Evolutionary conservation across 2,113 vertebrate species (phyloP).

Genomic region (Tautogolabrus adspersus): DNA sequence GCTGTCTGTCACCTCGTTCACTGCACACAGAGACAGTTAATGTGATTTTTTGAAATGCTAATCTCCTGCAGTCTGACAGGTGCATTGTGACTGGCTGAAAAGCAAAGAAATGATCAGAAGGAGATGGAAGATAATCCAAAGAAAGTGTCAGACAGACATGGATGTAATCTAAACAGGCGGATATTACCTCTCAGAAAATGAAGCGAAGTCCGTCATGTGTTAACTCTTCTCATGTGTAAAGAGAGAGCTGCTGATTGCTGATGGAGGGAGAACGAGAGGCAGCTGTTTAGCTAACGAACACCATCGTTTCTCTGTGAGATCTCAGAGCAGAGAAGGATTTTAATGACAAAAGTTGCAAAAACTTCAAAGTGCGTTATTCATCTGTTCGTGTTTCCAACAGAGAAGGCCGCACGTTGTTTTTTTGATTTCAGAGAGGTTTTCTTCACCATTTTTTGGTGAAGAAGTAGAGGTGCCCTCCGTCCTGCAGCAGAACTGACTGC

Average conservation of each 20-base stretch:
- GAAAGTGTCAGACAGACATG: constrained; percentile 3
- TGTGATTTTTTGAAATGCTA: constrained; percentile 16
- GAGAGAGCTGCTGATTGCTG: constrained; percentile 3
- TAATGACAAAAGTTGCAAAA: constrained; percentile 58
- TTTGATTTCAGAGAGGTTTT: constrained; percentile 15
- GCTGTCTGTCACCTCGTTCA: constrained; percentile 45
- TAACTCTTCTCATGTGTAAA: constrained; percentile 1
- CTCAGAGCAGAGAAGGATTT: constrained; percentile 47
- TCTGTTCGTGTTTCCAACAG: not conserved
- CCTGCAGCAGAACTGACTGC: constrained; percentile 5
- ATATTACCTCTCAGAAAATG: constrained; percentile 18
- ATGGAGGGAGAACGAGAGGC: constrained; percentile 18
- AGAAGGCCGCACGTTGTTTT: not conserved
- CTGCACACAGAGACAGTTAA: constrained; percentile 30
- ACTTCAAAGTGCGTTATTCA: constrained; percentile 52
- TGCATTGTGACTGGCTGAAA: constrained; percentile 4
- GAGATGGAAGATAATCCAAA: constrained; percentile 2
- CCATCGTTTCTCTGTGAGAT: constrained; percentile 9
- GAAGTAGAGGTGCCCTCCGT: not conserved
- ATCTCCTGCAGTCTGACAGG: constrained; percentile 21
- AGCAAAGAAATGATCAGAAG: constrained; percentile 26
- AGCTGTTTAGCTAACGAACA: constrained; percentile 47
- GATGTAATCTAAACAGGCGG: constrained; percentile 30
- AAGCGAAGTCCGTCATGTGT: constrained; percentile 10
- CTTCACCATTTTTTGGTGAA: constrained; percentile 4